Evolutionary conservation across 1,140 invertebrate genomes (phyloP), one percentile per base, ranked within the genome.

Genomic region (Nilaparvata lugens): DNA sequence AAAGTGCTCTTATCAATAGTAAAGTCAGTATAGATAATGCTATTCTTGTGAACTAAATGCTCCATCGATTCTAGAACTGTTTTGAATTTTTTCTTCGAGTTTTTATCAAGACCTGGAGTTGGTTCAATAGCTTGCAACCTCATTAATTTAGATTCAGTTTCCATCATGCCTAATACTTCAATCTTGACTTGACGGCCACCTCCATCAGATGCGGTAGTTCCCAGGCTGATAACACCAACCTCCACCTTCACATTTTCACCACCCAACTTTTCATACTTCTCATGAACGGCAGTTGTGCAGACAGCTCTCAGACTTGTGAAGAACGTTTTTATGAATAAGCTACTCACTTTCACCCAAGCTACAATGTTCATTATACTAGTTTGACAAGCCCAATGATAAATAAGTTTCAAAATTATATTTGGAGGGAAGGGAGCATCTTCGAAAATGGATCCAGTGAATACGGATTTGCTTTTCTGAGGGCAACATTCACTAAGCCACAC

Each of bases 361-460:
- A 90, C 81, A 14, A 93, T 88, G 69, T 93, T 94, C 66, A 87
- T 84, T 13, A 92, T 85, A 60, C 88, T 89, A 0, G 91, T 93
- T 68, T 93, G 90, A 69, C 89, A 92, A 0, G 86, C 80, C 91
- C 91, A 94, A 70, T 94, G 90, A 71, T 93, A 94, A 23, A 94
- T 85, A 0, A 93, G 74, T 69, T 93, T 93, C 0, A 93, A 70
- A 2, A 92, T 74, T 13, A 88, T 83, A 14, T 84, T 86, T 0
- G 91, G 90, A 1, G 86, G 83, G 72, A 91, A 86, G 2, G 85
- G 83, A 5, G 88, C 84, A 2, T 84, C 85, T 73, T 92, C 89
- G 66, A 93, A 93, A 31, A 93, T 82, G 0, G 91, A 94, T 19
- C 88, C 88, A 62, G 80, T 84, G 70, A 91, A 94, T 0, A 93